Base-by-base conservation (phyloP, 2,888 invertebrate genomes). In the Scelioninae gen. 1 region DNA sequence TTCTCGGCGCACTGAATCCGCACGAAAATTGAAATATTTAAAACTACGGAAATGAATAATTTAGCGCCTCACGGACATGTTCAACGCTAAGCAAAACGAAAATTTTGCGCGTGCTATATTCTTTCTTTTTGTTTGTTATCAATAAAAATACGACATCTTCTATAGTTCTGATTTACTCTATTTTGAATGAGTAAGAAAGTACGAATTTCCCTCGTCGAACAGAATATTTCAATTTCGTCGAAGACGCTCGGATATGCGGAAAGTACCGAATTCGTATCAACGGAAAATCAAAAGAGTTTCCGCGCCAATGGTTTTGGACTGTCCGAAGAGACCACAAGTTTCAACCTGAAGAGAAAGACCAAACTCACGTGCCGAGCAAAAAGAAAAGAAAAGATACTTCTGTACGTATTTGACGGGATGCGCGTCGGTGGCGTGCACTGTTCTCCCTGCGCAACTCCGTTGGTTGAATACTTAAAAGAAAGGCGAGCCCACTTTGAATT, bases 401-500 rank as follows among this genome's bases (percentile, higher is more conserved):
- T 29, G 49, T 62, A 38, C 60, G 56, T 62, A 5, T 76, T 40
- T 13, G 43, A 40, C 9, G 32, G 16, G 40, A 62, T 15, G 43
- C 56, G 53, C 58, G 66, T 4, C 7, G 11, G 58, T 10, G 31
- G 11, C n/a, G 66, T 9, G 11, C 29, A 34, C 60, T n/a, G 49
- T 45, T 31, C 29, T 32, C 11, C 40, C 60, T 63, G 82, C 69
- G 56, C 68, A 84, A 82, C 84, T 82, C 80, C 84, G 86, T 85
- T 86, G 82, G 75, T 85, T 86, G 88, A 88, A 89, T 89, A 87
- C 87, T 87, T 87, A 87, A 88, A 86, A 85, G 87, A 85, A 84
- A 85, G 86, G 85, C 86, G 81, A 81, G 87, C 85, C 86, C 84
- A 81, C 85, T 88, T 90, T 88, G 88, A 89, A 89, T 89, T 90